Evolutionary conservation across 2,888 invertebrate genomes (phyloP), one percentile per base, ranked within the genome.

Genomic region (Tetramorium bicarinatum): DNA sequence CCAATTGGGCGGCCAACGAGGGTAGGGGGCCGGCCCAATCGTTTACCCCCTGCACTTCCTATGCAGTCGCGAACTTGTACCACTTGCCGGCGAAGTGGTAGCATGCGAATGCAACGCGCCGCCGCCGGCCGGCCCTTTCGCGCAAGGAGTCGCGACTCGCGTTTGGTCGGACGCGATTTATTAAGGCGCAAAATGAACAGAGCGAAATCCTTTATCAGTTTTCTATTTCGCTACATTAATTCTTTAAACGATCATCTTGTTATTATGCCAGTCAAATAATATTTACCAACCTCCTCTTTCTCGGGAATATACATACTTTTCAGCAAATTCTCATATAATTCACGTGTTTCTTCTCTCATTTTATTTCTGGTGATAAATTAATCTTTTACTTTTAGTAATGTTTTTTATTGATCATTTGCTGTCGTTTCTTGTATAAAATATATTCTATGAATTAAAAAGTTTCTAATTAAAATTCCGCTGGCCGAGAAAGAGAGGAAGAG

Each of bases 11-110:
- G 87, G 71, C 79, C 67, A 69, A 77, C 87, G 83, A 87, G 89
- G 90, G 86, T 87, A 89, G 90, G 82, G 75, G 85, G 89, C 86
- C 87, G 87, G 79, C 87, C 90, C 93, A 94, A 92, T 93, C 93
- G 95, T 59, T 34, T 38, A 72, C 49, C 79, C 79, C 71, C 93
- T 94, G 89, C 87, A 87, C 38, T 82, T 82, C 74, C 79, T 61
- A 69, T 87, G 87, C 87, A 89, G 66, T 56, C 81, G 82, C 59
- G 41, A 84, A 86, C 82, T 87, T 84, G 87, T 83, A 81, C 3
- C 66, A 76, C 62, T 74, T 59, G 77, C 47, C 47, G 71, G 18
- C 79, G n/a, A 82, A 84, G 56, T 84, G 75, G 62, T 59, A 41
- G 8, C 13, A 47, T 54, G 82, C 85, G 84, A 82, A 66, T 84